These are phyloP conservation scores for Scomberomorus guttatus DNA, from an alignment of 2,797 vertebrate genomes.

Conservation along the genomic window DNA sequence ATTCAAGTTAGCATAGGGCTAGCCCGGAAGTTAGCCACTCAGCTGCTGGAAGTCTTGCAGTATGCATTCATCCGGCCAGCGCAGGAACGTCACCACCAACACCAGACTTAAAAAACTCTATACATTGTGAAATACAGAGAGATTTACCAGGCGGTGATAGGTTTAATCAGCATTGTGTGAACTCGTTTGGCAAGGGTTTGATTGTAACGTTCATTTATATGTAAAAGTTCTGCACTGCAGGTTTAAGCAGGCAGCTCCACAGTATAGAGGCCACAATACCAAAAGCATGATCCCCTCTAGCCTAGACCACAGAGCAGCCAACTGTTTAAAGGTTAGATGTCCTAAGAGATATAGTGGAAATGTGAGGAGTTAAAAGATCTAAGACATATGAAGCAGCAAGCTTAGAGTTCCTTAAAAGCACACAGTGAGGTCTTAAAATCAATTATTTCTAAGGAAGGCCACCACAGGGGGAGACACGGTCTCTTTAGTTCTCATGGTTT, in stretches of 20 bases:
- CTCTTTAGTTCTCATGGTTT: neutral
- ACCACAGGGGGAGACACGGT: neutral
- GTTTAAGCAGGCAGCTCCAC: neutral
- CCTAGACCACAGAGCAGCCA: neutral
- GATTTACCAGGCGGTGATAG: too few relatives aligned
- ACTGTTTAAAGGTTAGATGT: neutral
- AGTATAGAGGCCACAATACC: neutral
- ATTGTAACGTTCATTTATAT: too few relatives aligned
- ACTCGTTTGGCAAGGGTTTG: too few relatives aligned
- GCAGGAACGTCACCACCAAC: too few relatives aligned
- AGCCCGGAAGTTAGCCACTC: too few relatives aligned
- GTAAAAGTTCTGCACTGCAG: too few relatives aligned
- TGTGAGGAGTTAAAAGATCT: neutral
- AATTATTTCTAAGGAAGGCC: conserved; percentile 12
- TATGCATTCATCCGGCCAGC: too few relatives aligned
- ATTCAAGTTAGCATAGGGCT: too few relatives aligned
- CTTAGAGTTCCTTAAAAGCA: neutral
- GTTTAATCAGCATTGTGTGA: too few relatives aligned
- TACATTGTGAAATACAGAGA: too few relatives aligned
- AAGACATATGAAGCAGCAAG: neutral
- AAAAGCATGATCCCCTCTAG: neutral
- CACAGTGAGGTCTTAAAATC: conserved; percentile 5
- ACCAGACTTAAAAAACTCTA: too few relatives aligned
- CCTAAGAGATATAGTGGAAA: conserved; percentile 1
- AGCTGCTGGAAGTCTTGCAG: too few relatives aligned